Base-by-base conservation (phyloP, 2,113 vertebrate genomes). In the Nanorana parkeri region DNA sequence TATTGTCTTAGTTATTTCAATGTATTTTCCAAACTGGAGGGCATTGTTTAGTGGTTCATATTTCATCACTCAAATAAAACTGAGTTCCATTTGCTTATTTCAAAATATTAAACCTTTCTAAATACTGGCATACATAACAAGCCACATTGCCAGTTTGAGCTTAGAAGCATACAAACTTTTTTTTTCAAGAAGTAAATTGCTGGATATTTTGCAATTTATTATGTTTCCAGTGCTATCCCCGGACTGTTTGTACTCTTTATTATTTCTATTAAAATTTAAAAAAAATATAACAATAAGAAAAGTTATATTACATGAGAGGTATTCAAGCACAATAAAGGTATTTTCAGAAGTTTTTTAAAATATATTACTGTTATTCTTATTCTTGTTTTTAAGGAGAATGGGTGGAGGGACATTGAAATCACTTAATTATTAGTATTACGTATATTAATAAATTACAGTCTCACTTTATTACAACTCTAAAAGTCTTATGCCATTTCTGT, bases 51-150 rank as follows among this genome's bases (percentile, higher is more conserved):
- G 60, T 5, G 21, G 68, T 81, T 56, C 65, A 74, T 54, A 16
- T 74, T 81, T 75, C 51, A 73, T 64, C 51, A 56, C 28, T 41
- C 5, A 5, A 24, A 56, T 32, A 66, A 81, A 66, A 65, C 36
- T 24, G 19, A 81, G 52, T 65, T 81, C 23, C 51, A 36, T 60
- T 73, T 54, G 47, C 41, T 73, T 56, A 19, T 54, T 67, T 65
- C 26, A 36, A 51, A 68, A 21, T 16, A 79, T 69, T 13, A 17
- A 47, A 79, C 64, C 64, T 79, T 51, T 68, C 16, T 69, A 17
- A 47, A 60, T 4, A 15, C 41, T 80, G 78, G 66, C 66, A 51
- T 32, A 51, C 28, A 16, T 69, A 10, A 58, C 23, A 26, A 80
- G 23, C 78, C 21, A 8, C 32, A 13, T 32, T 61, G 78, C 78